A percentile compares a stretch with the other conserved stretches of the same genome.
phyloP scores from a whole-genome alignment of 92 coral and sea anemone genomes.

The Parazoanthus swiftii region DNA sequence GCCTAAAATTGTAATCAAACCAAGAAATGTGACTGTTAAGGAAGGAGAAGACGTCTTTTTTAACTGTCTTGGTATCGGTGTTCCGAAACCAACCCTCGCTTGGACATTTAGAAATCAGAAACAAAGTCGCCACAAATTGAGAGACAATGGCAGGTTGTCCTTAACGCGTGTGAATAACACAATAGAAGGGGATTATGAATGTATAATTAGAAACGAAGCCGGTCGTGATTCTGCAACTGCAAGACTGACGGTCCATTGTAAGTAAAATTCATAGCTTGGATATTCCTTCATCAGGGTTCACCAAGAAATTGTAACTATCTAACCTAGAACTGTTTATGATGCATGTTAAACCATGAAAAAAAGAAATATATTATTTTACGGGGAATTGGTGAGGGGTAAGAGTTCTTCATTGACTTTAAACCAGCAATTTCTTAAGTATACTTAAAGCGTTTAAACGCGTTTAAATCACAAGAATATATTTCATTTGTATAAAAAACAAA shows the following conservation, averaged over 20 bases:
- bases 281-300: too few relatives aligned
- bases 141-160: neutral
- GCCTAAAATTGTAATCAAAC: neutral
- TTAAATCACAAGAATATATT: too few relatives aligned
- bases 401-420: too few relatives aligned
- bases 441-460: too few relatives aligned
- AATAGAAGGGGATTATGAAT: neutral
- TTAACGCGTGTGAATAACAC: neutral
- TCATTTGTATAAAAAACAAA: too few relatives aligned
- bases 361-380: too few relatives aligned
- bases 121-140: neutral
- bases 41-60: slow-evolving; percentile 1
- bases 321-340: too few relatives aligned
- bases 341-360: too few relatives aligned
- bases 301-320: too few relatives aligned
- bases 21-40: neutral
- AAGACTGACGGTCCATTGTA: slow-evolving; percentile 9
- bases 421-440: too few relatives aligned
- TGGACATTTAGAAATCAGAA: neutral
- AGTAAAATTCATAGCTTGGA: neutral
- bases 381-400: too few relatives aligned
- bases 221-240: neutral
- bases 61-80: slow-evolving; percentile 2
- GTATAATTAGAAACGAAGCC: neutral
- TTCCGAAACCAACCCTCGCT: neutral